A percentile compares a stretch with the other conserved stretches of the same genome.
Conservation (phyloP, 2,888 invertebrate genomes). For the Scrobipalpa costella region DNA sequence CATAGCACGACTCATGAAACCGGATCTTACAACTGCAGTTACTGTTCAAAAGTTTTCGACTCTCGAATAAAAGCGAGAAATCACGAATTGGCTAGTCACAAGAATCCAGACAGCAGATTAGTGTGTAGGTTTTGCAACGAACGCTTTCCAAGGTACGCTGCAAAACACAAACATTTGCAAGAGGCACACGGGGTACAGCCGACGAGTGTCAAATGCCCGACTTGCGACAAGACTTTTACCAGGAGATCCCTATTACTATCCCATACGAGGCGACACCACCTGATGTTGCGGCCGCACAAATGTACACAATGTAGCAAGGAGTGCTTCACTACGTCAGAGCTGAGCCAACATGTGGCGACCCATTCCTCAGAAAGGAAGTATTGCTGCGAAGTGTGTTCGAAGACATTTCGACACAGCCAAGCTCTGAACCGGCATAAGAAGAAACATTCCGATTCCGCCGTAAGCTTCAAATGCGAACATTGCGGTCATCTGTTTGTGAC, state of each 20-base stretch:
- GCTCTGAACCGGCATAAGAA: background rate
- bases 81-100: slow-evolving; percentile 37
- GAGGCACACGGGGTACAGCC: slow-evolving; percentile 52
- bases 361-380: slow-evolving; percentile 56
- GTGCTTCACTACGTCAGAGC: slow-evolving; percentile 46
- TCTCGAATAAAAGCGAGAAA: slow-evolving; percentile 49
- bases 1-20: slow-evolving; percentile 36
- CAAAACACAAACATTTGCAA: slow-evolving; percentile 56
- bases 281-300: slow-evolving; percentile 28
- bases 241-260: slow-evolving; percentile 48
- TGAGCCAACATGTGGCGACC: slow-evolving; percentile 60
- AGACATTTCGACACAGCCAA: background rate
- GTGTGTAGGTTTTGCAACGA: slow-evolving; percentile 49
- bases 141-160: slow-evolving; percentile 48
- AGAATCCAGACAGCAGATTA: slow-evolving; percentile 31
- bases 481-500: background rate
- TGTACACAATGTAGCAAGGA: slow-evolving; percentile 36
- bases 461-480: background rate
- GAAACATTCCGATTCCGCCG: background rate
- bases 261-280: slow-evolving; percentile 62
- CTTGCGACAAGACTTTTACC: slow-evolving; percentile 55
- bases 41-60: slow-evolving; percentile 57
- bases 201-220: slow-evolving; percentile 51
- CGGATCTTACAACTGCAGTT: slow-evolving; percentile 40
- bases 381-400: slow-evolving; percentile 55